These are phyloP conservation scores for Dasyornis broadbenti DNA, from an alignment of 2,113 vertebrate species.

Conservation along the genomic window DNA sequence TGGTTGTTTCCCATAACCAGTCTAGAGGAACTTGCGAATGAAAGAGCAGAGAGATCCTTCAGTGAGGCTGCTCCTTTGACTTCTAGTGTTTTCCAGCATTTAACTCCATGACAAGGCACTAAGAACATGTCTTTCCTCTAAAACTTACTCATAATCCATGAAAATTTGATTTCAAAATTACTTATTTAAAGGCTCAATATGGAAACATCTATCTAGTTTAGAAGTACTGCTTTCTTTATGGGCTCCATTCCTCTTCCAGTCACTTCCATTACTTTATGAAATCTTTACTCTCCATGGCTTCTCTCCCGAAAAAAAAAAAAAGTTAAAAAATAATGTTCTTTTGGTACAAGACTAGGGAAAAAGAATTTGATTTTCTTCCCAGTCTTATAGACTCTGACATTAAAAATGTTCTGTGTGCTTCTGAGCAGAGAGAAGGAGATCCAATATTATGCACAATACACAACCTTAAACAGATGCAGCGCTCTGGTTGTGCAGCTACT, in stretches of 20 bases:
- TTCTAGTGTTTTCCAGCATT: background rate
- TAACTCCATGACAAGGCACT: background rate
- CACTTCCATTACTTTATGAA: background rate
- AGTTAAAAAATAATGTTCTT: background rate
- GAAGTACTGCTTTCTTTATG: background rate
- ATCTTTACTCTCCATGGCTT: background rate
- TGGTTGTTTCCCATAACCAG: background rate
- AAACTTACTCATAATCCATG: background rate
- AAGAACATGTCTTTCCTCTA: background rate
- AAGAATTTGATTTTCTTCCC: background rate
- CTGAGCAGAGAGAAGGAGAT: background rate
- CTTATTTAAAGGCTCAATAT: conserved; percentile 23
- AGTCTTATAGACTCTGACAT: background rate
- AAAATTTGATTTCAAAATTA: conserved; percentile 16
- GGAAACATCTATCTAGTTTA: background rate
- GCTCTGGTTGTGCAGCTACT: background rate
- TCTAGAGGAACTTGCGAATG: background rate
- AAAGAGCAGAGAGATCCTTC: background rate
- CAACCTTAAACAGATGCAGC: background rate
- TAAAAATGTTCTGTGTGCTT: background rate
- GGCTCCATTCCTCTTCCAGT: background rate
- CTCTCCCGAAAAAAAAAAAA: background rate
- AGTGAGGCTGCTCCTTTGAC: background rate
- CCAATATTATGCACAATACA: background rate
- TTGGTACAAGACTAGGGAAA: background rate